These are phyloP conservation scores for Panopea generosa DNA, from an alignment of 2,888 invertebrate genomes.

Conservation along the genomic window DNA sequence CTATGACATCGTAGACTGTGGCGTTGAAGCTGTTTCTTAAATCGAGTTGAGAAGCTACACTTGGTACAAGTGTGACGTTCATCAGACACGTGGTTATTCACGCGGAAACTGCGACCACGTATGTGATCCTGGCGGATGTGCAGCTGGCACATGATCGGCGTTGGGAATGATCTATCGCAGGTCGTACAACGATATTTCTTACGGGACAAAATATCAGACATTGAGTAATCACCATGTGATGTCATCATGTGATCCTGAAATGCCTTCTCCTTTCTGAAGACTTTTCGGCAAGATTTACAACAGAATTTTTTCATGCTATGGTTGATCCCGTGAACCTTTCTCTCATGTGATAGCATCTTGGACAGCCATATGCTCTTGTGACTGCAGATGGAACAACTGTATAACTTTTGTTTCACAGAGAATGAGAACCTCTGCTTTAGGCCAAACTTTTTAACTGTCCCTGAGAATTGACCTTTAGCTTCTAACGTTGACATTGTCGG, in stretches of 20 bases:
- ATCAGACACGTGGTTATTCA: constrained; percentile 66
- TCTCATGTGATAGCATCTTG: constrained; percentile 96
- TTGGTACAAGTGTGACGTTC: constrained; percentile 70
- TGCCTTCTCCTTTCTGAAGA: constrained; percentile 80
- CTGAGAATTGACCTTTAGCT: constrained; percentile 56
- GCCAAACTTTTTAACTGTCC: constrained; percentile 63
- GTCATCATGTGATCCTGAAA: constrained; percentile 74
- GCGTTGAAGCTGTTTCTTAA: constrained; percentile 73
- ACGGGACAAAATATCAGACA: constrained; percentile 20
- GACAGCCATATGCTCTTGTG: constrained; percentile 96
- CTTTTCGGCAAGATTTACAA: constrained; percentile 82
- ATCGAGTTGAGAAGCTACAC: constrained; percentile 77
- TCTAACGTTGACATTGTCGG: constrained; percentile 42
- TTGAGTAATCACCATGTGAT: constrained; percentile 54
- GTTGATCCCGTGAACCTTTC: constrained; percentile 87
- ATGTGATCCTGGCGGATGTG: constrained; percentile 81
- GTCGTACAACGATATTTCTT: constrained; percentile 81
- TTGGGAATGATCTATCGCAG: constrained; percentile 79
- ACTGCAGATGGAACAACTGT: constrained; percentile 95
- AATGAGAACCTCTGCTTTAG: constrained; percentile 58
- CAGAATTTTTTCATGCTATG: constrained; percentile 68
- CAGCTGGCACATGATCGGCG: constrained; percentile 75
- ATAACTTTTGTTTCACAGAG: constrained; percentile 87
- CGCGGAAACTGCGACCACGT: constrained; percentile 70
- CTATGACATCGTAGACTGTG: constrained; percentile 68